These are phyloP conservation scores for Limnephilus lunatus DNA, from an alignment of 2,888 invertebrate genomes.

Conservation along the genomic window DNA sequence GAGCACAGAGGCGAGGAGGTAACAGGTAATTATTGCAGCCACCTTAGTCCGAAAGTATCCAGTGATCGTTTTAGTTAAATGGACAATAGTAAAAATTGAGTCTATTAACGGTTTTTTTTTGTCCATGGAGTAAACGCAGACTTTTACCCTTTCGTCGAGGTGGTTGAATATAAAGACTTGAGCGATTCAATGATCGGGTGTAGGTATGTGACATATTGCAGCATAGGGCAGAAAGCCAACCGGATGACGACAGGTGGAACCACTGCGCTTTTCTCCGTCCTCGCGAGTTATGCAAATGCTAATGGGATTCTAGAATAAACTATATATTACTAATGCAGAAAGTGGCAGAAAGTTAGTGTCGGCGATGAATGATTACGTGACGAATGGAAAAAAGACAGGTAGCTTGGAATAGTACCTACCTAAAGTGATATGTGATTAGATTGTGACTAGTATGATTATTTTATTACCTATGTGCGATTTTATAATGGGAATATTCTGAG, in stretches of 20 bases:
- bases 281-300: slow-evolving; percentile 53
- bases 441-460: not conserved
- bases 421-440: not conserved
- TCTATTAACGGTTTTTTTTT: slow-evolving; percentile 9
- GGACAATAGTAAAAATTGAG: not conserved
- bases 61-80: not conserved
- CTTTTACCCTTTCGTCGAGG: slow-evolving; percentile 6
- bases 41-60: not conserved
- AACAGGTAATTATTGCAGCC: slow-evolving; percentile 29
- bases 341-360: not conserved
- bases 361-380: slow-evolving; percentile 4
- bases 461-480: not conserved
- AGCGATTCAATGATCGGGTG: not conserved
- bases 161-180: not conserved
- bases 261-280: slow-evolving; percentile 52
- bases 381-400: not conserved
- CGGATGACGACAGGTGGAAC: slow-evolving; percentile 59
- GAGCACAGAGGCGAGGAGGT: slow-evolving; percentile 23
- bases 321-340: slow-evolving; percentile 34
- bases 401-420: not conserved
- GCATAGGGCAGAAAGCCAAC: slow-evolving; percentile 37
- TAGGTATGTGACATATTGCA: slow-evolving; percentile 49
- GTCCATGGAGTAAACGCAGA: not conserved
- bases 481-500: not conserved
- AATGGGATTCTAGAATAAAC: slow-evolving; percentile 40